Evolutionary conservation across 2,888 invertebrate species (phyloP), one percentile per base, ranked within the genome.

Genomic region (Rotaria sp.): DNA sequence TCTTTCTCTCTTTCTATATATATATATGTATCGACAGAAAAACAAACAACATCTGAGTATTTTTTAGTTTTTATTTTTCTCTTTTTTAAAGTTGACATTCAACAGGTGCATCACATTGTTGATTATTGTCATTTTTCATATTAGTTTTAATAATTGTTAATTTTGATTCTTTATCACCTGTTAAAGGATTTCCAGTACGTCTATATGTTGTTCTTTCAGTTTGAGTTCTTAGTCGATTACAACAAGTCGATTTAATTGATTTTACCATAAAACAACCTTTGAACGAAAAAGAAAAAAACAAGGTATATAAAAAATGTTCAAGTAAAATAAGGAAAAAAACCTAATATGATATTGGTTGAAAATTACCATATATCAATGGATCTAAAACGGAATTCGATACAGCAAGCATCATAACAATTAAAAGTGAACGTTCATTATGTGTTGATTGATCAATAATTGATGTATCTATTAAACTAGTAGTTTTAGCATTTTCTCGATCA

Each of bases 331-430:
- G 4, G 5, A 24, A 52, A 26, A 26, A 24, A 21, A 24, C 5
- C 26, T 18, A 21, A 52, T 52, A 15, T 10, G 10, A 52, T 5
- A 7, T 35, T 2, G 7, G 5, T 21, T 7, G 45, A 45, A 7
- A 67, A 50, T 80, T 80, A 80, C 80, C 80, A 24, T 80, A 80
- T 26, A 80, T 26, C 11, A 80, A n/a, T 45, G 80, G 80, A 80
- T 80, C 80, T n/a, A 80, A 15, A 45, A 80, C 80, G 13, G 26
- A 45, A 21, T 80, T 80, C 26, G 80, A 80, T 45, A 80, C 80
- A 80, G 80, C 80, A 45, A 80, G 45, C 80, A 80, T 80, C 80
- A 80, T 45, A n/a, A 80, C 45, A n/a, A 80, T 45, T 80, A 80
- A 35, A n/a, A 80, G n/a, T n/a, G 80, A 80, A n/a, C 80, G 45